These are phyloP conservation scores for Cetonia aurata DNA, from an alignment of 2,888 invertebrate genomes.

Conservation along the genomic window DNA sequence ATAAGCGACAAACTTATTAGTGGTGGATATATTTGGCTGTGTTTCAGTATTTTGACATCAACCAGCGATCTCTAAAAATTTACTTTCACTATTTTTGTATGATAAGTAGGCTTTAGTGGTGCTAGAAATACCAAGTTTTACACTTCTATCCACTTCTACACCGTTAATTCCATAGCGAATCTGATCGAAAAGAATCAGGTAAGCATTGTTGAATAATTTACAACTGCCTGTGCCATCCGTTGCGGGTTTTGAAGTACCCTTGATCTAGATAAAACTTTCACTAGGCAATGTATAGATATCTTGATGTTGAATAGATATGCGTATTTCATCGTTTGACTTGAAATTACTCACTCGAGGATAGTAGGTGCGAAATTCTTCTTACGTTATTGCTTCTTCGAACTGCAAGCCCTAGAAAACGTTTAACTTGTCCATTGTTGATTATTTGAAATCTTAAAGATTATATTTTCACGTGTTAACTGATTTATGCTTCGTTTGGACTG, in stretches of 20 bases:
- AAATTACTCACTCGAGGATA: slow-evolving; percentile 42
- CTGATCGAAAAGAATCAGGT: too few species aligned
- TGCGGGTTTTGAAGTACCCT: slow-evolving; percentile 28
- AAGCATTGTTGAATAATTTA: slow-evolving; percentile 41
- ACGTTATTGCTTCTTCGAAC: slow-evolving; percentile 40
- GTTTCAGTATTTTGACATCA: slow-evolving; percentile 10
- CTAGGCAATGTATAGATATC: too few species aligned
- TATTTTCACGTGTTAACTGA: slow-evolving; percentile 37
- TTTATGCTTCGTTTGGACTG: neutral
- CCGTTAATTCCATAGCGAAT: slow-evolving; percentile 47
- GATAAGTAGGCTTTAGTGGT: slow-evolving; percentile 43
- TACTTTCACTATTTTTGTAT: slow-evolving; percentile 35
- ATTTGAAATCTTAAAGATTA: slow-evolving; percentile 29
- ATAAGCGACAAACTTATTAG: slow-evolving; percentile 25
- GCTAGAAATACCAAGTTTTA: slow-evolving; percentile 40
- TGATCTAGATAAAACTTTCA: slow-evolving; percentile 42
- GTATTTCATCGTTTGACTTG: slow-evolving; percentile 46
- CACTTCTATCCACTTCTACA: slow-evolving; percentile 42
- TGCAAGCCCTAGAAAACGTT: slow-evolving; percentile 1
- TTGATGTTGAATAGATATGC: too few species aligned
- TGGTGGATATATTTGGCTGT: slow-evolving; percentile 5
- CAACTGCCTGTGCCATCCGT: slow-evolving; percentile 17
- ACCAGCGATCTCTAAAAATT: slow-evolving; percentile 16
- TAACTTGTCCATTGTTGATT: slow-evolving; percentile 20
- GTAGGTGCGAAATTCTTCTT: slow-evolving; percentile 45